Conservation (phyloP, 2,113 vertebrate genomes). For the Brachionichthys hirsutus region DNA sequence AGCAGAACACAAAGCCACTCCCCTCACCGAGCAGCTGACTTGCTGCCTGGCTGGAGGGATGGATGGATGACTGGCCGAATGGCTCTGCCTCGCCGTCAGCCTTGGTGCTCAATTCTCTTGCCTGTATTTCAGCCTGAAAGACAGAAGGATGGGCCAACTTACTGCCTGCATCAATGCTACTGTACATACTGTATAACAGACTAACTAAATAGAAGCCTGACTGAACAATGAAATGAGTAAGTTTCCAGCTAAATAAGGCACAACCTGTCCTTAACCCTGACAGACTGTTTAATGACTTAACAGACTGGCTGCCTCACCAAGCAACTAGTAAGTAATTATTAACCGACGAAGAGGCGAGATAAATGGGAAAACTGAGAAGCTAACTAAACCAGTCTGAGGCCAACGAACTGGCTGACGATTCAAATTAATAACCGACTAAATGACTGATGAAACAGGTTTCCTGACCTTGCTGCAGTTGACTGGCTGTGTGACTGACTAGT, state of each 20-base stretch:
- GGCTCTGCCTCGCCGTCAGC: slow-evolving; percentile 12
- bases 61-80: slow-evolving; percentile 21
- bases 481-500: neutral
- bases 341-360: neutral
- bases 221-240: too few relatives aligned
- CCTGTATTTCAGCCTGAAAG: neutral
- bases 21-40: slow-evolving; percentile 59
- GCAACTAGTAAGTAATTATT: too few relatives aligned
- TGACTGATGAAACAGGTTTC: neutral
- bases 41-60: slow-evolving; percentile 41
- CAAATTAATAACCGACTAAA: too few relatives aligned
- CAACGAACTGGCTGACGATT: neutral
- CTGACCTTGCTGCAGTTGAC: neutral
- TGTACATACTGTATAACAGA: too few relatives aligned
- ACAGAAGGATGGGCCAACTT: neutral
- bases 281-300: neutral
- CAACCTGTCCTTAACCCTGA: too few relatives aligned
- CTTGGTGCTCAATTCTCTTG: too few relatives aligned
- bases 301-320: neutral
- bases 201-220: neutral
- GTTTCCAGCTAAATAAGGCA: too few relatives aligned
- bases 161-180: too few relatives aligned
- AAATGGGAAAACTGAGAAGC: neutral
- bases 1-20: slow-evolving; percentile 45
- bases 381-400: neutral